A percentile compares a stretch with the other conserved stretches of the same genome.
These are phyloP conservation scores for Psilopogon haemacephalus DNA, from an alignment of 2,113 vertebrate genomes.

Conservation along the genomic window DNA sequence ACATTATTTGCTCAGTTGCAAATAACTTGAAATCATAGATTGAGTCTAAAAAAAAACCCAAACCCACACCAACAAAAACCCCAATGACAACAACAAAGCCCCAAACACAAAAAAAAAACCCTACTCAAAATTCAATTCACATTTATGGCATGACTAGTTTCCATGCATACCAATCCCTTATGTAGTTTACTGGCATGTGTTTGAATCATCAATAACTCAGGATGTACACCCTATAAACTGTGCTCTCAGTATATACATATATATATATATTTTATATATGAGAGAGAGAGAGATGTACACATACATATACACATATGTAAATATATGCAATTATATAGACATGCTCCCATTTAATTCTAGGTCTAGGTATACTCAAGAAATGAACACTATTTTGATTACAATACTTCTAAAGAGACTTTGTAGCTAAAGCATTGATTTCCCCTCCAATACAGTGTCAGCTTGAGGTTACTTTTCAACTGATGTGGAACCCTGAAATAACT, in stretches of 20 bases:
- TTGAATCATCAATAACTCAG: background rate
- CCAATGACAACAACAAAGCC: too few species aligned
- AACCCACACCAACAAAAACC: background rate
- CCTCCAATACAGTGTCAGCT: background rate
- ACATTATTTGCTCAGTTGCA: background rate
- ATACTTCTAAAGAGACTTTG: background rate
- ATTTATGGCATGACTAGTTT: background rate
- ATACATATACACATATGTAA: too few species aligned
- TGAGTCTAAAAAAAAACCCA: too few species aligned
- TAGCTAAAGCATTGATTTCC: background rate
- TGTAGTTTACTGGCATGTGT: rapidly evolving
- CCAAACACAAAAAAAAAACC: background rate
- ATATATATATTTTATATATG: too few species aligned
- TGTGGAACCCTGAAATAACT: background rate
- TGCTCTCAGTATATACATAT: background rate
- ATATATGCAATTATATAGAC: too few species aligned
- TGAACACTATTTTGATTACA: background rate
- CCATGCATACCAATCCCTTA: background rate
- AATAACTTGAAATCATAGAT: background rate
- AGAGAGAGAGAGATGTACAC: too few species aligned
- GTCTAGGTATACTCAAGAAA: background rate
- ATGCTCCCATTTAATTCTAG: background rate
- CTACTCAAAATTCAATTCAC: background rate
- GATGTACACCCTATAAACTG: background rate
- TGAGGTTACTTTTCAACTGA: background rate